Conservation (phyloP, 2,113 vertebrate species). For the Hemicordylus capensis region DNA sequence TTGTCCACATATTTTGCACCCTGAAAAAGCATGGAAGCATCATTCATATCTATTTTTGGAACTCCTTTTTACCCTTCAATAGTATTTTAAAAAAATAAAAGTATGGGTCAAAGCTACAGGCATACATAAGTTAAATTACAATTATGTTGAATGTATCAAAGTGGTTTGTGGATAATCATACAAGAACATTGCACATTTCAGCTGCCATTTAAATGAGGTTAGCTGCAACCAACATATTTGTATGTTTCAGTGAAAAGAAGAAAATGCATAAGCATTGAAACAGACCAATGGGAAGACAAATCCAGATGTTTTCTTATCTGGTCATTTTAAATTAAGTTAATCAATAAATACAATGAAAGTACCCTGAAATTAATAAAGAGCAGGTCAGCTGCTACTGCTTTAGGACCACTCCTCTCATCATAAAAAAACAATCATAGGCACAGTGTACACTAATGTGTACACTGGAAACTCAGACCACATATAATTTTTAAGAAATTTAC, state of each 20-base stretch:
- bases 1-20: conserved; percentile 71
- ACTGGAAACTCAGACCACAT: not conserved
- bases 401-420: not conserved
- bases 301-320: conserved; percentile 27
- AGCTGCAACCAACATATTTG: conserved; percentile 7
- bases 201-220: conserved; percentile 34
- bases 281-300: conserved; percentile 52
- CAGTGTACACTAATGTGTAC: not conserved
- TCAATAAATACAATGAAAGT: not conserved
- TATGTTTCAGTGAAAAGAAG: not conserved
- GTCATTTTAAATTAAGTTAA: conserved; percentile 33
- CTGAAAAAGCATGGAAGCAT: conserved; percentile 74
- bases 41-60: conserved; percentile 73
- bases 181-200: conserved; percentile 37
- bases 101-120: conserved; percentile 42
- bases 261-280: conserved; percentile 47
- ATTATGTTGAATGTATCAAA: conserved; percentile 42
- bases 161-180: conserved; percentile 37
- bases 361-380: conserved; percentile 44
- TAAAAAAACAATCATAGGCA: not conserved
- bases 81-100: conserved; percentile 69
- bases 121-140: conserved; percentile 63
- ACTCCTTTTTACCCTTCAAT: conserved; percentile 68
- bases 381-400: not conserved
- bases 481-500: not conserved